Evolutionary conservation across 1,140 invertebrate species (phyloP).

Genomic region (Penaeus chinensis): DNA sequence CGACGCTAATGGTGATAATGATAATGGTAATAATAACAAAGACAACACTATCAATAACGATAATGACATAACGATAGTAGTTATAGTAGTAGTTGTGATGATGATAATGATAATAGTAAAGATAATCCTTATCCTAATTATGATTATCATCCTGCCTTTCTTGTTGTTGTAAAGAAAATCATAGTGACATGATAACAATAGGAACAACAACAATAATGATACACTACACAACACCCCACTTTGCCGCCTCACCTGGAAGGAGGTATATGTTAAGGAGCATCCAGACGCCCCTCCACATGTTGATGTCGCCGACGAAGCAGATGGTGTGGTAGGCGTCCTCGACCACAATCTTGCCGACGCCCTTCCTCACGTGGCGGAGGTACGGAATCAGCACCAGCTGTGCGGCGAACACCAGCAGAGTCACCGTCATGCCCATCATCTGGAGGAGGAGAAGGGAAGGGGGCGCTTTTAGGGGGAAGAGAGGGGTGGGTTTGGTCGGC

Average conservation of each 20-base stretch:
- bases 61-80: too few species aligned
- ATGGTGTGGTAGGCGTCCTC: constrained; percentile 52
- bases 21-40: too few species aligned
- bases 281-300: constrained; percentile 51
- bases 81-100: too few species aligned
- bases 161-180: too few species aligned
- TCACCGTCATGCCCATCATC: constrained; percentile 46
- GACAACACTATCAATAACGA: too few species aligned
- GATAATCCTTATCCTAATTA: too few species aligned
- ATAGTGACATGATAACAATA: too few species aligned
- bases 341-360: constrained; percentile 33
- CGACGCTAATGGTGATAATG: too few species aligned
- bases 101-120: too few species aligned
- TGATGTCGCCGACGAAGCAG: constrained; percentile 49
- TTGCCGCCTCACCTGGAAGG: constrained; percentile 28
- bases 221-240: neutral
- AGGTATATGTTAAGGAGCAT: constrained; percentile 45
- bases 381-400: constrained; percentile 49
- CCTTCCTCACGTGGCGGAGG: constrained; percentile 28
- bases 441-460: neutral
- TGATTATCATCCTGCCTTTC: too few species aligned
- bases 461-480: neutral
- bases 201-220: neutral
- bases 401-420: constrained; percentile 38
- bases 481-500: neutral